Conservation (phyloP, 2,888 invertebrate genomes). For the Poecilus cupreus region DNA sequence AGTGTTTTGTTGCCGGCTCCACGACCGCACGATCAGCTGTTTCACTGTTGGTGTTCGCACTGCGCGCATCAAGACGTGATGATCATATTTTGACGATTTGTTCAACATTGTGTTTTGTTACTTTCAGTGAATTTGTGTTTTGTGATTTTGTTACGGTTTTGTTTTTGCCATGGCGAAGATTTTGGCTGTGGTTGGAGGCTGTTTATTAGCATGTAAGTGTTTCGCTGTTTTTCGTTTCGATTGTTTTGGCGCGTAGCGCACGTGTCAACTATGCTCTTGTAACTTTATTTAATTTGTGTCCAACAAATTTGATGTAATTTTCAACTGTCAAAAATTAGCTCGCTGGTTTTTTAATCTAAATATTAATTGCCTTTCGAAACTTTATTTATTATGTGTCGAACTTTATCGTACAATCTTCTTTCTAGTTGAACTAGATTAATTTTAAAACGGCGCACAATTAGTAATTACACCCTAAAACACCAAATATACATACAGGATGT, state of each 20-base stretch:
- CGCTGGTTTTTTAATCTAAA: slow-evolving; percentile 9
- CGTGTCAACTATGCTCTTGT: neutral
- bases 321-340: slow-evolving; percentile 33
- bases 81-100: neutral
- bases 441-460: too few species aligned
- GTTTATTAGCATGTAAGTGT: too few species aligned
- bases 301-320: neutral
- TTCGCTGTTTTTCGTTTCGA: too few species aligned
- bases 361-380: slow-evolving; percentile 29
- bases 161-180: too few species aligned
- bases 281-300: neutral
- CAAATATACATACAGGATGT: too few species aligned
- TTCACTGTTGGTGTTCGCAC: neutral
- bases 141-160: too few species aligned
- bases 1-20: slow-evolving; percentile 6
- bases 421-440: neutral
- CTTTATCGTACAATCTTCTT: neutral
- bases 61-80: neutral
- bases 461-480: too few species aligned
- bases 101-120: too few species aligned
- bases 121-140: too few species aligned
- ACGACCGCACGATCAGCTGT: neutral
- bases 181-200: too few species aligned
- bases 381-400: slow-evolving; percentile 5
- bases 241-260: too few species aligned